Evolutionary conservation across 2,888 invertebrate species (phyloP).

Genomic region (Xestoiulus laeticollis): DNA sequence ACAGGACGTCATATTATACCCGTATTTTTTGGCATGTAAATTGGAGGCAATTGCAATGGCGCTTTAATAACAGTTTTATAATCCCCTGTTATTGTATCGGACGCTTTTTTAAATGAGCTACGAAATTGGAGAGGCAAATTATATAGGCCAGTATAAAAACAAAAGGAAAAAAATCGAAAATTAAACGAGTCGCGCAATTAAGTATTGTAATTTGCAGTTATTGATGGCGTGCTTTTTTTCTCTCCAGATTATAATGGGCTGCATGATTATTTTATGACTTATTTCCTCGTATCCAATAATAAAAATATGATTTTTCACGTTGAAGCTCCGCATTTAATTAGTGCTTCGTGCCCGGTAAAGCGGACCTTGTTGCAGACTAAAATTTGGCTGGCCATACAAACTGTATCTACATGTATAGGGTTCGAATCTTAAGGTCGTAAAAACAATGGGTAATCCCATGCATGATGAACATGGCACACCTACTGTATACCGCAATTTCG

Average conservation of each 20-base stretch:
- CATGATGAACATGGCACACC: background rate
- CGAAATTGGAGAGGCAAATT: slow-evolving; percentile 1
- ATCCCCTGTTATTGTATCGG: background rate
- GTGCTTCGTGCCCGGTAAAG: background rate
- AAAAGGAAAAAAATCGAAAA: slow-evolving; percentile 8
- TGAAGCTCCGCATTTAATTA: background rate
- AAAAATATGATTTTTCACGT: background rate
- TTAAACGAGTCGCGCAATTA: slow-evolving; percentile 1
- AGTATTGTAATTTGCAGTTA: slow-evolving; percentile 9
- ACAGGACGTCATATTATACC: background rate
- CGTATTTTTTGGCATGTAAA: background rate
- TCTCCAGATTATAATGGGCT: background rate
- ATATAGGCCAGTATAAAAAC: slow-evolving; percentile 9
- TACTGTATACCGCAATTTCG: background rate
- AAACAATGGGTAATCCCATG: slow-evolving; percentile 1
- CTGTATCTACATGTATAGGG: too few species aligned
- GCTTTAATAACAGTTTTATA: background rate
- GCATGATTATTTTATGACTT: slow-evolving; percentile 9
- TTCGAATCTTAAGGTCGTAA: background rate
- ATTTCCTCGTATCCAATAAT: background rate
- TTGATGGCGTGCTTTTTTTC: background rate
- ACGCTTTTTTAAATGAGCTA: background rate
- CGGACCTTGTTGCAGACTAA: background rate
- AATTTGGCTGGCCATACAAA: too few species aligned
- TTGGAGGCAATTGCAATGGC: background rate